Percentiles rank a stretch among this genome's conserved stretches.
Conservation (phyloP, 2,113 vertebrate species). For the Lichenostomus cassidix region DNA sequence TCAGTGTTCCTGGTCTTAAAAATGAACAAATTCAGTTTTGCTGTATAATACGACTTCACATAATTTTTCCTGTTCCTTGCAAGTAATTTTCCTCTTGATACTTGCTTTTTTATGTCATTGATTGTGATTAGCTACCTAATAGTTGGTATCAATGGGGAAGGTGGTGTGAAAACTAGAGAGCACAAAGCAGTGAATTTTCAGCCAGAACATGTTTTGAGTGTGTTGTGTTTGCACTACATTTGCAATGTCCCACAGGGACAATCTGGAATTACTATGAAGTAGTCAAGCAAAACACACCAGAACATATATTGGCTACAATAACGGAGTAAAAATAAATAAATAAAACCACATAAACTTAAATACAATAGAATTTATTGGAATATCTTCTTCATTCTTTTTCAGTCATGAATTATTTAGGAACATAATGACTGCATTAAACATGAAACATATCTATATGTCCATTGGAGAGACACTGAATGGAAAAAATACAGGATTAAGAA, state of each 20-base stretch:
- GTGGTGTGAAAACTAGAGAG: neutral
- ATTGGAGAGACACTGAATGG: neutral
- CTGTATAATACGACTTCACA: neutral
- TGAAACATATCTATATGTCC: neutral
- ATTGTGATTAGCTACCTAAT: neutral
- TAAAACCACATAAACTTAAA: neutral
- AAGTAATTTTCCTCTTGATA: neutral
- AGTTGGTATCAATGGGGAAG: neutral
- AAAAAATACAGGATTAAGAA: neutral
- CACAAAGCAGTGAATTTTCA: neutral
- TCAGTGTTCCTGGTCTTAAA: neutral
- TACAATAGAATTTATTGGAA: neutral
- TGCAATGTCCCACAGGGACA: neutral
- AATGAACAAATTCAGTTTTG: neutral
- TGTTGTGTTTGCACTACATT: neutral
- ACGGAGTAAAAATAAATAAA: neutral
- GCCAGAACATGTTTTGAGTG: neutral
- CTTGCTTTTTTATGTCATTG: neutral
- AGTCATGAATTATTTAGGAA: neutral
- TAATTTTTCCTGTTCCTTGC: neutral
- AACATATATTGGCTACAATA: neutral
- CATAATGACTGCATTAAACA: neutral
- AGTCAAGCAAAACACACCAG: neutral
- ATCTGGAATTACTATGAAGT: neutral
- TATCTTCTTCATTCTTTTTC: neutral